Percentiles rank a stretch among this genome's conserved stretches.
Evolutionary conservation across 2,888 invertebrate species (phyloP).

Genomic region (Fragum fragum): DNA sequence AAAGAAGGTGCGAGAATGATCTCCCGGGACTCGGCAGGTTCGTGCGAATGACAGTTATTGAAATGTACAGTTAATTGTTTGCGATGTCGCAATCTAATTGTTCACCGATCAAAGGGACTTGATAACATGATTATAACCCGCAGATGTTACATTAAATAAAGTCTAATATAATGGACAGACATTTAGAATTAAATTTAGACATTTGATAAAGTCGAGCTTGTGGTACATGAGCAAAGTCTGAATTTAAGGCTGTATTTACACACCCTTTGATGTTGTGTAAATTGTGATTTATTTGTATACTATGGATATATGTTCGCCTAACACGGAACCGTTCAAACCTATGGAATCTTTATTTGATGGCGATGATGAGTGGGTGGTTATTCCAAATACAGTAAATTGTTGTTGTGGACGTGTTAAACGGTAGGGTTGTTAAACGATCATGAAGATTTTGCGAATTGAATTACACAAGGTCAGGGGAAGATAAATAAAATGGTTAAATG

Average conservation of each 20-base stretch:
- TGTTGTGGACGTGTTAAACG: not conserved
- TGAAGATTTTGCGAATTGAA: too few relatives aligned
- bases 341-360: too few relatives aligned
- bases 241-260: too few relatives aligned
- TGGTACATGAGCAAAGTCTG: too few relatives aligned
- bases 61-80: not conserved
- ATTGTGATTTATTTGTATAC: too few relatives aligned
- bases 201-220: too few relatives aligned
- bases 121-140: not conserved
- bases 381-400: not conserved
- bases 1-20: not conserved
- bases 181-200: not conserved
- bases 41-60: not conserved
- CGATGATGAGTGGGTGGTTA: constrained; percentile 5
- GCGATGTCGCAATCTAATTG: not conserved
- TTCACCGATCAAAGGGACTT: not conserved
- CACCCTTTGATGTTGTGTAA: too few relatives aligned
- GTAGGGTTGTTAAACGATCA: not conserved
- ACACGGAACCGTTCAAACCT: too few relatives aligned
- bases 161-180: not conserved
- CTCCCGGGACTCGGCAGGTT: not conserved
- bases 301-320: too few relatives aligned
- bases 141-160: not conserved
- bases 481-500: too few relatives aligned
- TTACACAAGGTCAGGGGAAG: too few relatives aligned